These are phyloP conservation scores for Kryptolebias marmoratus DNA, from an alignment of 2,113 vertebrate species.

Conservation along the genomic window DNA sequence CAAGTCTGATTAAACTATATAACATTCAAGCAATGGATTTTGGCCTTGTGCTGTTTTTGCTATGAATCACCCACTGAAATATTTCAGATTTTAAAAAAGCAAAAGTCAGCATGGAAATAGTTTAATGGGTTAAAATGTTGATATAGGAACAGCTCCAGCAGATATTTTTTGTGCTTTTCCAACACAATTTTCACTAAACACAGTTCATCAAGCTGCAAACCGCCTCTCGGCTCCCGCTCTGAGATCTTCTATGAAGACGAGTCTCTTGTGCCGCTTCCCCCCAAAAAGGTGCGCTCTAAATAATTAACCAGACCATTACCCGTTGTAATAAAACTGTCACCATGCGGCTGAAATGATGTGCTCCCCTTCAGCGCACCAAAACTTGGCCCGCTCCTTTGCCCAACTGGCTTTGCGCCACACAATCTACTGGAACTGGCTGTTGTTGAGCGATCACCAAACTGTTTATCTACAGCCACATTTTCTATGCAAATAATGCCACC, in stretches of 20 bases:
- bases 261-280: conserved; percentile 2
- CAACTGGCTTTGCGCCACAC: conserved; percentile 43
- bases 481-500: not conserved
- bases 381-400: conserved; percentile 1
- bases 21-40: no score
- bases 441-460: not conserved
- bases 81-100: no score
- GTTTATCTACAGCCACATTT: not conserved
- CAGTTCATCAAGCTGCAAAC: no score
- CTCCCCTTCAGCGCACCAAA: conserved; percentile 38
- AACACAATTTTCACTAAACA: no score
- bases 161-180: no score
- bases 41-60: no score
- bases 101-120: no score
- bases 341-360: conserved; percentile 52
- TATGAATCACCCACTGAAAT: no score
- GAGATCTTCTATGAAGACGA: not conserved
- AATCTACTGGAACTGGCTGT: conserved; percentile 22
- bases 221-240: not conserved
- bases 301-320: conserved; percentile 57
- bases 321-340: conserved; percentile 64
- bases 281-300: conserved; percentile 28
- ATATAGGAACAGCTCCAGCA: no score
- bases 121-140: no score
- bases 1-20: no score